Evolutionary conservation across 2,113 vertebrate genomes (phyloP).

Genomic region (Clarias gariepinus): DNA sequence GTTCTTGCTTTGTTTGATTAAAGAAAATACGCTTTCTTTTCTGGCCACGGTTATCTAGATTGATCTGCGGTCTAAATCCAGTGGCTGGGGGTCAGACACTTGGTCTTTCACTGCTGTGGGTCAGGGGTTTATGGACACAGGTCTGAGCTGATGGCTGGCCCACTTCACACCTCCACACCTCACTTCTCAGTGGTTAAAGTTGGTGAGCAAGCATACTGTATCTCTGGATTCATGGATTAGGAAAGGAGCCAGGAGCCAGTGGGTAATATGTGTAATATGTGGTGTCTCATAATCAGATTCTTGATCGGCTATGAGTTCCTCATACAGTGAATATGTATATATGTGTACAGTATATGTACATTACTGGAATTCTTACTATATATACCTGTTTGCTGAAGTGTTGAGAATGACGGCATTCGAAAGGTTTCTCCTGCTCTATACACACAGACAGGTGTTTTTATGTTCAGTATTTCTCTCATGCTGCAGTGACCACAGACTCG

Average conservation of each 20-base stretch:
- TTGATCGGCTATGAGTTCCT: neutral
- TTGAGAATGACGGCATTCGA: neutral
- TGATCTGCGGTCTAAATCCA: slow-evolving; percentile 58
- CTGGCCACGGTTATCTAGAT: slow-evolving; percentile 55
- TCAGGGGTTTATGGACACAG: slow-evolving; percentile 45
- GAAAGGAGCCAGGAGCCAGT: neutral
- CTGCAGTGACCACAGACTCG: neutral
- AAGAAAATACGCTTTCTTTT: slow-evolving; percentile 58
- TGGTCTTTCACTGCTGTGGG: slow-evolving; percentile 55
- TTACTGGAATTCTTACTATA: neutral
- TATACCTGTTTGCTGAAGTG: neutral
- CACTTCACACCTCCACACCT: neutral
- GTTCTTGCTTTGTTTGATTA: slow-evolving; percentile 57
- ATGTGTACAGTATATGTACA: neutral
- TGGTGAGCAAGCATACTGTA: neutral
- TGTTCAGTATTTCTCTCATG: neutral
- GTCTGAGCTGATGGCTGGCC: slow-evolving; percentile 46
- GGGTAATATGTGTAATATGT: neutral
- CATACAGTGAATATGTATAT: no score
- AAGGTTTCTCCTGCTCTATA: neutral
- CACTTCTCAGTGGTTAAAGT: neutral
- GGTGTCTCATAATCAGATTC: neutral
- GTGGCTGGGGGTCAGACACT: slow-evolving; percentile 51
- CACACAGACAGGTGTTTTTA: neutral
- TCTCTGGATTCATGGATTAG: neutral